Evolutionary conservation across 2,797 vertebrate genomes (phyloP).

Genomic region (Crocidura indochinensis): DNA sequence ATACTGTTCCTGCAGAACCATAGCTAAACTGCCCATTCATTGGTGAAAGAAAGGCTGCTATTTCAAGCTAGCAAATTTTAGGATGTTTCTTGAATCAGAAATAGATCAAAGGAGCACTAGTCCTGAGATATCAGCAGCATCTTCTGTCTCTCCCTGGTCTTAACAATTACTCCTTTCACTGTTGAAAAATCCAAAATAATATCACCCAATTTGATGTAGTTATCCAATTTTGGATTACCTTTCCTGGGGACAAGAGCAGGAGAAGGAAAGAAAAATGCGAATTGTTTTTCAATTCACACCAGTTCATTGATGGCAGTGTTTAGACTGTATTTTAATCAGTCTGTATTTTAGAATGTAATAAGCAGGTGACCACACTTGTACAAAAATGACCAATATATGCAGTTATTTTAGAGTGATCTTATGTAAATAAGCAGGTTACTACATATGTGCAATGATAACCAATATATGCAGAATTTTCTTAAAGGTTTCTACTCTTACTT

Average conservation of each 20-base stretch:
- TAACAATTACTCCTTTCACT: background rate
- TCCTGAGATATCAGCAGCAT: conserved; percentile 37
- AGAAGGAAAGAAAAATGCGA: background rate
- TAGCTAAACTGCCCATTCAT: conserved; percentile 42
- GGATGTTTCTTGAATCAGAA: conserved; percentile 51
- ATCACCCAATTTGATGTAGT: conserved; percentile 10
- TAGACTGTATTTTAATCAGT: accelerated
- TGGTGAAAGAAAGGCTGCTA: conserved; percentile 64
- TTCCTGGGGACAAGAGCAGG: background rate
- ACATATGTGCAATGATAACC: background rate
- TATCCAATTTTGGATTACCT: background rate
- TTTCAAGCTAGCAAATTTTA: conserved; percentile 36
- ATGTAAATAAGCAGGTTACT: background rate
- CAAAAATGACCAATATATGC: background rate
- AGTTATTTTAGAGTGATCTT: background rate
- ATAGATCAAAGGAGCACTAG: conserved; percentile 12
- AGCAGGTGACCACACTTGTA: background rate
- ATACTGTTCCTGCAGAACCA: background rate
- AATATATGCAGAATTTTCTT: background rate
- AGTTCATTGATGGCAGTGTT: background rate
- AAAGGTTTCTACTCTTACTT: background rate
- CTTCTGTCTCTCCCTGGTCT: conserved; percentile 52
- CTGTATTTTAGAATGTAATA: conserved; percentile 5
- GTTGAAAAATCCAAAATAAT: background rate
- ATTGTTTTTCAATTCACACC: background rate